Percentiles rank a stretch among this genome's conserved stretches.
phyloP scores from a whole-genome alignment of 2,797 vertebrate species.

The Phataginus tricuspis region DNA sequence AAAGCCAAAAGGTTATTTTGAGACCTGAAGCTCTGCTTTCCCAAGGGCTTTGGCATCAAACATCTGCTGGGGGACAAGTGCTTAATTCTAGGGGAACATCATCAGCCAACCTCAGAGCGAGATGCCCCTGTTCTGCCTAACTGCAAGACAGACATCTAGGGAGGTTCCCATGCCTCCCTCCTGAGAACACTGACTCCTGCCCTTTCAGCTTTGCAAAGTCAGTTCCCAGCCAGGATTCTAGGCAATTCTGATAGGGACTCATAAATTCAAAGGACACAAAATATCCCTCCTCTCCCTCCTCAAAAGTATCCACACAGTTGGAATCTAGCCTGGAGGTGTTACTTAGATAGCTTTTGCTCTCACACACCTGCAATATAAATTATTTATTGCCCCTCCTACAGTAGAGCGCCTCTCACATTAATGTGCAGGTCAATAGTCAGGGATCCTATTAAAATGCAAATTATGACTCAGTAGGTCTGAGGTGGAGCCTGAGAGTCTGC shows the following conservation, averaged over 20 bases:
- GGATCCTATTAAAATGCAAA: slow-evolving; percentile 26
- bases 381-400: not conserved
- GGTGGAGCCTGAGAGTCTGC: not conserved
- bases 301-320: not conserved
- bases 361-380: slow-evolving; percentile 42
- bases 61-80: not conserved
- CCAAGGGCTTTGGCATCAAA: slow-evolving; percentile 6
- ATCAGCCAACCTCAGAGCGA: slow-evolving; percentile 12
- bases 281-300: not conserved
- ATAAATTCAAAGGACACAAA: slow-evolving; percentile 20
- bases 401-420: not conserved
- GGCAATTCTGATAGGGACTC: not conserved
- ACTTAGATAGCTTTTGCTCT: slow-evolving; percentile 3
- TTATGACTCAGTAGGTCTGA: not conserved
- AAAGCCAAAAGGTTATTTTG: slow-evolving; percentile 59
- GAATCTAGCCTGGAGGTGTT: slow-evolving; percentile 9
- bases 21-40: slow-evolving; percentile 29
- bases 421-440: not conserved
- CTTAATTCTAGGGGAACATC: not conserved
- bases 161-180: not conserved
- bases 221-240: not conserved
- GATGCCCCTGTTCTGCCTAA: not conserved
- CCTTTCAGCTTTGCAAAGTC: not conserved
- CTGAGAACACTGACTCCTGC: not conserved
- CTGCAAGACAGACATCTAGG: not conserved